Base-by-base conservation (phyloP, 37 sponge, comb jelly and placozoan genomes). In the Beroe forskalii region DNA sequence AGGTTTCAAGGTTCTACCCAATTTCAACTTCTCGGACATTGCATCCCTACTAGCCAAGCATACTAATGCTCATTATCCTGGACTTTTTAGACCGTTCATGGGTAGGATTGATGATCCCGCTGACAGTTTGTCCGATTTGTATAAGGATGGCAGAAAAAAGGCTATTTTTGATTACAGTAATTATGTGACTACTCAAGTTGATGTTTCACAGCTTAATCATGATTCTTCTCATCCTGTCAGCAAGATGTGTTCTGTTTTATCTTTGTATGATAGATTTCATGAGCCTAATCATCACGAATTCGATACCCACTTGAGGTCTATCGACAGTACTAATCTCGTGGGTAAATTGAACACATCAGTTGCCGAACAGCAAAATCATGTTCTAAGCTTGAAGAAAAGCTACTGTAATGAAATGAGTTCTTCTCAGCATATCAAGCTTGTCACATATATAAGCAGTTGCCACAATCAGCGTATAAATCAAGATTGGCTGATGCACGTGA, bases 331-430 rank as follows among this genome's bases (percentile, higher is more conserved):
- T 25, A 44, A 41, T 80, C 31, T 80, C 1, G 30, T 12, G 19
- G 86, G 40, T 17, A 33, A 25, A 12, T 41, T 43, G n/a, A 80
- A 80, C 27, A 80, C 55, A 1, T 80, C 86, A 25, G 86, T 80
- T 4, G 43, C 30, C 12, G 86, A 80, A 25, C 86, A 80, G 30
- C 86, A 80, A 30, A 80, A 80, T 37, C 55, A 41, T 37, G 25
- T 42, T 1, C 1, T 80, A 42, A 25, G 28, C 0, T 25, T 41
- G 30, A 25, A 12, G 27, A 80, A 80, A 25, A 80, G 55, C 22
- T 80, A 23, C 22, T 23, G 55, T 41, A 80, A 80, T 43, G 55
- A 80, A 25, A 80, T 80, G 86, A 4, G 1, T 44, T 4, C 55
- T 25, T 6, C 28, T 27, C 44, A 41, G 55, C 86, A 80, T 37